Base-by-base conservation (phyloP, 1,140 invertebrate genomes). In the Teleopsis dalmanni region DNA sequence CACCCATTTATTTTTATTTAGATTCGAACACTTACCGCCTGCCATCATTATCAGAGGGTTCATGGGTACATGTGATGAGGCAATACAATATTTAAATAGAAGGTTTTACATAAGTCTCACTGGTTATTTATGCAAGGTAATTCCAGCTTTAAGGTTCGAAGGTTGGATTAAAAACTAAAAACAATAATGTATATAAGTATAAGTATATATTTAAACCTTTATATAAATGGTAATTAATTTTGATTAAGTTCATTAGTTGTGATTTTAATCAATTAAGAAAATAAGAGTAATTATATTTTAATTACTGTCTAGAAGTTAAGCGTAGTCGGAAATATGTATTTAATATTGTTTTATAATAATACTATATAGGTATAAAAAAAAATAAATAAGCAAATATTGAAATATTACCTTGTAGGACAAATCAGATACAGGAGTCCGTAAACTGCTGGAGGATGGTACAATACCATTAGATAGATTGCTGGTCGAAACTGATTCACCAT, bases 31-130 rank as follows among this genome's bases (percentile, higher is more conserved):
- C 75, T 47, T 93, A 52, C 88, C 90, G 18, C 79, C 87, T 13
- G 79, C 89, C 42, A 80, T 96, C n/a, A n/a, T n/a, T n/a, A 80
- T 96, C 44, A 91, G 95, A 73, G 94, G 91, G 54, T 96, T 95
- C 70, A 91, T 89, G 47, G 93, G 93, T n/a, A 88, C 83, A 13
- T 79, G 79, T 11, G 83, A 87, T 46, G 85, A 95, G 70, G 91
- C 89, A 1, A 73, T 86, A 51, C 79, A 81, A 52, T 95, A 95
- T 72, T 73, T 96, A n/a, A 79, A 91, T 53, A 79, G 86, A 58
- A 91, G 90, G 5, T 88, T 85, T 72, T 94, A 95, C 67, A 77
- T 93, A 54, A 88, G 88, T 44, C 76, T 93, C 47, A 91, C 89
- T 52, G 86, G 85, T 82, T 71, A 67, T 54, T 59, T 71, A 47